Base-by-base conservation (phyloP, 2,888 invertebrate species). In the Neoaliturus tenellus region DNA sequence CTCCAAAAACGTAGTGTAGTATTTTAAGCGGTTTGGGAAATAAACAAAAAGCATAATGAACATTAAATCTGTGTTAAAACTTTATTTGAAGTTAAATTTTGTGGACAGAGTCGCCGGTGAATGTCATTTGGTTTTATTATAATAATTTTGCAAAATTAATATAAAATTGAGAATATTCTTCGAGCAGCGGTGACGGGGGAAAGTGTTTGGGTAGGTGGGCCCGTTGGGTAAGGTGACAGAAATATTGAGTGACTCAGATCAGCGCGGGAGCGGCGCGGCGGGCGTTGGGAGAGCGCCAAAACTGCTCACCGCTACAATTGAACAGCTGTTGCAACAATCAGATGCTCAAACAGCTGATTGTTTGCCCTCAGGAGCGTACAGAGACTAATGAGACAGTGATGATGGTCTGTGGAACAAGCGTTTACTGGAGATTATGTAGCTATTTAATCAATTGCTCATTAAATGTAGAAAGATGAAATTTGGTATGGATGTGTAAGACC, bases 201-300 rank as follows among this genome's bases (percentile, higher is more conserved):
- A 71, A 25, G 71, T 5, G 23, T n/a, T 67, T 10, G 8, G 3
- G 39, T 10, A 35, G 33, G 67, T 67, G 35, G 31, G 39, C 20
- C 35, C 35, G 23, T 14, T 75, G 48, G 75, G 39, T 44, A 28
- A 44, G 48, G 75, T 75, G 39, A 75, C 44, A 25, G 75, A 75
- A 75, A 75, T 75, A 75, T 75, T 48, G 75, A 44, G 20, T 75
- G 75, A 75, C 39, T 75, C 75, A 75, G 75, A 20, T 5, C 10
- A 41, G 71, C 17, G 69, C 35, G 75, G n/a, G 44, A 75, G 35
- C 41, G n/a, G 44, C 25, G 20, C 35, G 35, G 23, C 1, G 10
- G 31, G 33, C n/a, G n/a, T 20, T 75, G 75, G 44, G 75, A 44
- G 75, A 20, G 48, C 75, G 75, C 75, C 75, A 75, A 75, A 48